A percentile compares a stretch with the other conserved stretches of the same genome.
Conservation (phyloP, 2,797 vertebrate species). For the Argentina silus region DNA sequence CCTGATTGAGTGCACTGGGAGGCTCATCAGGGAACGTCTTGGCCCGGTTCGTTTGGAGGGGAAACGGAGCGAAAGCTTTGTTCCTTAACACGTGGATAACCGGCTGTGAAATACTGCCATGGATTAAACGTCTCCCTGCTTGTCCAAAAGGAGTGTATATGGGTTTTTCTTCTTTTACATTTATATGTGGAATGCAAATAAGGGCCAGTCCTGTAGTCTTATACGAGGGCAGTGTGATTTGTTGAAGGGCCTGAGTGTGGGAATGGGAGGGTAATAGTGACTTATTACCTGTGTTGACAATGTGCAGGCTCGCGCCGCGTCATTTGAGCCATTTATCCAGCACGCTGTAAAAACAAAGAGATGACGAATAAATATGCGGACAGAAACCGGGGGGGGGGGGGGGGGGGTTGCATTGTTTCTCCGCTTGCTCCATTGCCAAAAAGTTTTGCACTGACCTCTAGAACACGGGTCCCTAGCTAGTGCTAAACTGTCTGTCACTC, state of each 20-base stretch:
- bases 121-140: constrained; percentile 63
- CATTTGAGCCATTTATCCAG: constrained; percentile 94
- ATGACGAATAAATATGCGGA: constrained; percentile 91
- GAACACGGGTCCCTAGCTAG: constrained; percentile 86
- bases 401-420: constrained; percentile 83
- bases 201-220: constrained; percentile 81
- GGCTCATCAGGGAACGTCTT: constrained; percentile 81
- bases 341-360: constrained; percentile 92
- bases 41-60: constrained; percentile 63
- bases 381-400: constrained; percentile 40
- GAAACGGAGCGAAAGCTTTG: constrained; percentile 76
- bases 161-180: constrained; percentile 52
- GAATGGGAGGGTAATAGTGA: constrained; percentile 86
- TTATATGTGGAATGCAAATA: constrained; percentile 86
- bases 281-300: constrained; percentile 97
- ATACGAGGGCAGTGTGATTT: constrained; percentile 82
- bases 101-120: constrained; percentile 83
- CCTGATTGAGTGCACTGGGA: constrained; percentile 83
- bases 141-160: constrained; percentile 75
- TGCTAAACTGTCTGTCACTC: constrained; percentile 91
- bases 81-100: constrained; percentile 77
- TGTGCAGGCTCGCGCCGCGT: constrained; percentile 90
- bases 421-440: constrained; percentile 80
- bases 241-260: constrained; percentile 86
- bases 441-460: constrained; percentile 84